Evolutionary conservation across 92 coral and sea anemone species (phyloP).

Genomic region (Epizoanthus stellaris): DNA sequence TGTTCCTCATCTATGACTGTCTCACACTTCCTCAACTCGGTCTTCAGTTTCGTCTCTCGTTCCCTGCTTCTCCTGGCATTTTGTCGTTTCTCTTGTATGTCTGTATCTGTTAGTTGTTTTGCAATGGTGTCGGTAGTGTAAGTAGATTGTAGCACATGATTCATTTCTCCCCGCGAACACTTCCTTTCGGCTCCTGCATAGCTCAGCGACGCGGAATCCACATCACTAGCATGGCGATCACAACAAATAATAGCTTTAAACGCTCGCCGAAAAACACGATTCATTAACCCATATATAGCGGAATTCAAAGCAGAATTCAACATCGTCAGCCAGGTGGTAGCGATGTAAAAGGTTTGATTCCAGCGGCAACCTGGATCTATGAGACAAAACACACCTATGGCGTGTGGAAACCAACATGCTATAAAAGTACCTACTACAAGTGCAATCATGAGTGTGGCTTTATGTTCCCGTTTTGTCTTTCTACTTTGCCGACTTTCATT

Average conservation of each 20-base stretch:
- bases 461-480: slow-evolving; percentile 66
- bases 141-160: not conserved
- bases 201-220: slow-evolving; percentile 20
- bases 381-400: slow-evolving; percentile 77
- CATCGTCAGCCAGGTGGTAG: slow-evolving; percentile 88
- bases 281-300: slow-evolving; percentile 74
- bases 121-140: not conserved
- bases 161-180: not conserved
- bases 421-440: slow-evolving; percentile 81
- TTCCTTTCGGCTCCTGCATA: not conserved
- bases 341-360: slow-evolving; percentile 59
- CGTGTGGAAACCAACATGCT: slow-evolving; percentile 86
- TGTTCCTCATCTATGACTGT: no score
- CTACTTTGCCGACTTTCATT: slow-evolving; percentile 19
- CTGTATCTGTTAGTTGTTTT: not conserved
- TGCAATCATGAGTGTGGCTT: slow-evolving; percentile 77
- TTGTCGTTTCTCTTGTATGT: not conserved
- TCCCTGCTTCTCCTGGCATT: not conserved
- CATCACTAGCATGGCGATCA: slow-evolving; percentile 49
- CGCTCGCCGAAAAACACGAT: slow-evolving; percentile 77
- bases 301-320: slow-evolving; percentile 87
- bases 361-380: slow-evolving; percentile 55
- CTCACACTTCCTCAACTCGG: not conserved
- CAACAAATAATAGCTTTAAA: slow-evolving; percentile 70
- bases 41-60: not conserved